Evolutionary conservation across 2,888 invertebrate species (phyloP), one percentile per base, ranked within the genome.

Genomic region (Nomada hirtipes): DNA sequence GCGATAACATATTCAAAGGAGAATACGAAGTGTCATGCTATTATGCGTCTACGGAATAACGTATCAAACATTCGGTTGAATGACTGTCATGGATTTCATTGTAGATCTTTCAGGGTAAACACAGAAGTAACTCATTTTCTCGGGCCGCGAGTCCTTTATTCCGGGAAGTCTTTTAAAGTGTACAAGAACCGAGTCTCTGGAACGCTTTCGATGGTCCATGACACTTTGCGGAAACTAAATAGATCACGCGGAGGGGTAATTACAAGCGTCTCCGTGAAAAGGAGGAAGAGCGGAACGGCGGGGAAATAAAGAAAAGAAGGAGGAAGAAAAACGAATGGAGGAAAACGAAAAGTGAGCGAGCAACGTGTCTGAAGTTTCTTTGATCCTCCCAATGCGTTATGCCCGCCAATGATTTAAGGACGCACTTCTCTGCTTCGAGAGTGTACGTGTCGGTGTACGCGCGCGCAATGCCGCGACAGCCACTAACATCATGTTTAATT

Each of bases 311-410:
- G 64, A 42, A 11, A 72, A 65, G 64, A 65, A 42, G 52, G 61
- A 70, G 77, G 44, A 59, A 61, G 42, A 61, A 71, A 75, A 29
- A 23, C 7, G 42, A 36, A 20, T 29, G n/a, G 18, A 60, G 42
- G 44, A 36, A 70, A 76, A 73, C n/a, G 73, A 88, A 77, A 76
- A 61, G 71, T 47, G 78, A 78, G 77, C 82, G 74, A 70, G 86
- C 82, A 82, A 80, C 72, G 75, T 3, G 76, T 84, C 85, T 82
- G 71, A 82, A 89, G 85, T 86, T 89, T 89, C 93, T 93, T 92
- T 93, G 93, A 93, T 92, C 92, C 92, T 91, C 90, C 91, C 89
- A 91, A 91, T 91, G 90, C 90, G 89, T 90, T 90, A 89, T 88
- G 84, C 86, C 84, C 89, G 85, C 90, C 90, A 86, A 92, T 92